Percentiles rank a stretch among this genome's conserved stretches.
Conservation (phyloP, 2,888 invertebrate species). For the Cheilosia vernalis region DNA sequence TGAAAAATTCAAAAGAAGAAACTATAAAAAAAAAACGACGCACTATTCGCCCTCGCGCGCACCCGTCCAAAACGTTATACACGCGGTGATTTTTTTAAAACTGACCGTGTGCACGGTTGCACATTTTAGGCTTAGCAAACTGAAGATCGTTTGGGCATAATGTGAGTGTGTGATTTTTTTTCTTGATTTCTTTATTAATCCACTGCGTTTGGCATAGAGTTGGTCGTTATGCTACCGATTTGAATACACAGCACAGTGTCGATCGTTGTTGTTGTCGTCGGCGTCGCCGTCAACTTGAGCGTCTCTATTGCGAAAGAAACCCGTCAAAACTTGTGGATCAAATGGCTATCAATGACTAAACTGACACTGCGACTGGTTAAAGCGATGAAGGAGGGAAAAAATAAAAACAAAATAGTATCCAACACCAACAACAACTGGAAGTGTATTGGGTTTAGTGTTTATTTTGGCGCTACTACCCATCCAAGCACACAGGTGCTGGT, state of each 20-base stretch:
- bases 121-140: constrained; percentile 41
- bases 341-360: constrained; percentile 69
- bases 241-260: constrained; percentile 29
- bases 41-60: constrained; percentile 40
- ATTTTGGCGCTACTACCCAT: constrained; percentile 68
- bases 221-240: constrained; percentile 54
- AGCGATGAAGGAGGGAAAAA: constrained; percentile 42
- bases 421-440: constrained; percentile 48
- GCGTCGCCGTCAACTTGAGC: constrained; percentile 39
- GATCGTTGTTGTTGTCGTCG: constrained; percentile 2
- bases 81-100: constrained; percentile 59
- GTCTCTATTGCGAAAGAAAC: constrained; percentile 24
- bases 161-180: neutral
- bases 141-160: constrained; percentile 20
- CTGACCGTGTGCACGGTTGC: constrained; percentile 53
- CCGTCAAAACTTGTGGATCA: constrained; percentile 67
- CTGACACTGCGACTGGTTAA: constrained; percentile 56
- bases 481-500: constrained; percentile 29
- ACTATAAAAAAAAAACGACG: constrained; percentile 7
- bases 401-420: constrained; percentile 44
- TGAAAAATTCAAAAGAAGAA: neutral
- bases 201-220: constrained; percentile 31
- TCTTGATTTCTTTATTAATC: neutral
- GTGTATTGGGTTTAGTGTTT: constrained; percentile 68
- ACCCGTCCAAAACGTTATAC: constrained; percentile 50